These are phyloP conservation scores for Contarinia nasturtii DNA, from an alignment of 1,140 invertebrate genomes.

Conservation along the genomic window DNA sequence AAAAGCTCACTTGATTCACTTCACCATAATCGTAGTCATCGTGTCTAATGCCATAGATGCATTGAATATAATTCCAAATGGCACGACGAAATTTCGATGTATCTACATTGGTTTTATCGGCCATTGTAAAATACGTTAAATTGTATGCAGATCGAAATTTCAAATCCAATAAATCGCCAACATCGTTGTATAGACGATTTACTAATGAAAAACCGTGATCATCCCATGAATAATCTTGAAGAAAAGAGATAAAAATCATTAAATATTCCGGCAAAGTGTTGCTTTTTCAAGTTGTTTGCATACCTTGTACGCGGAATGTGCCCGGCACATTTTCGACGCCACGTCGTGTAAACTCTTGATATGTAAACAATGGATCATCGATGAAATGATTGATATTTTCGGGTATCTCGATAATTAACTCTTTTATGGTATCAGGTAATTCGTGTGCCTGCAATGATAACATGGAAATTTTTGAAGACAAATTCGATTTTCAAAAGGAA, in stretches of 20 bases:
- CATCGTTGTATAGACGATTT: constrained; percentile 69
- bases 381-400: constrained; percentile 52
- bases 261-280: too few species aligned
- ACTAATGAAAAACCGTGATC: constrained; percentile 77
- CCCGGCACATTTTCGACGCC: constrained; percentile 37
- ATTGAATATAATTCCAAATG: constrained; percentile 88
- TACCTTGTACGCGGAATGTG: constrained; percentile 68
- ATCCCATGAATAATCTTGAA: constrained; percentile 85
- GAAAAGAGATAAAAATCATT: too few species aligned
- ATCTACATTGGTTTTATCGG: constrained; percentile 65
- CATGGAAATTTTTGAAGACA: too few species aligned
- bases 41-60: constrained; percentile 73
- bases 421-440: constrained; percentile 30
- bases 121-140: constrained; percentile 82
- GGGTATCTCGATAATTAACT: constrained; percentile 18
- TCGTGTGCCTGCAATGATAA: constrained; percentile 49
- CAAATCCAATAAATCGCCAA: constrained; percentile 66
- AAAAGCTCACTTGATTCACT: constrained; percentile 44
- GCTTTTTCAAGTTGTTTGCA: too few species aligned
- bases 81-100: constrained; percentile 70
- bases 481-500: too few species aligned
- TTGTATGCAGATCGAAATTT: constrained; percentile 76
- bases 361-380: constrained; percentile 56
- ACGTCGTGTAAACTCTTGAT: constrained; percentile 66
- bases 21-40: constrained; percentile 84